Percentiles rank a stretch among this genome's conserved stretches.
phyloP scores from a whole-genome alignment of 2,888 invertebrate genomes.

The Coelinius sp. region DNA sequence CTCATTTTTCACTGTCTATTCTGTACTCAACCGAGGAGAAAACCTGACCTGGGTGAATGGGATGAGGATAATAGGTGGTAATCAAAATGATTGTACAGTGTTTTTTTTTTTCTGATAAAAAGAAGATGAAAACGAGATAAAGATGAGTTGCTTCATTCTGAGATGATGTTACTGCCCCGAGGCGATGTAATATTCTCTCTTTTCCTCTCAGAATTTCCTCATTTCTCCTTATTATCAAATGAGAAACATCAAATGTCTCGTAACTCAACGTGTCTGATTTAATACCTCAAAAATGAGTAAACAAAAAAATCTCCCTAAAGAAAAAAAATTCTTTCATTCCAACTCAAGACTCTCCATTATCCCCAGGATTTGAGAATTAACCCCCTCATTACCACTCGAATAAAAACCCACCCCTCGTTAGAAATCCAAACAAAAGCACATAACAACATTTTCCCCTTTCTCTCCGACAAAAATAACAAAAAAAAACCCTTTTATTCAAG shows the following conservation, averaged over 20 bases:
- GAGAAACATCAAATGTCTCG: too few species aligned
- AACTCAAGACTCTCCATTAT: too few species aligned
- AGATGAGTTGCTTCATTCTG: neutral
- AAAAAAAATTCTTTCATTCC: too few species aligned
- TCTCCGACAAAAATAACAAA: neutral
- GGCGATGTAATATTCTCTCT: neutral
- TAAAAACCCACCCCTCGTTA: neutral
- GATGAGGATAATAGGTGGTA: neutral
- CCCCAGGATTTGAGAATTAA: too few species aligned
- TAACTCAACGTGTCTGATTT: too few species aligned
- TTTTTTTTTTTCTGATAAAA: neutral
- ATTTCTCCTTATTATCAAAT: neutral
- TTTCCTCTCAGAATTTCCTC: neutral
- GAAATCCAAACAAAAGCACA: neutral
- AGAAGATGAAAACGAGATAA: neutral
- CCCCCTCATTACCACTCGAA: neutral
- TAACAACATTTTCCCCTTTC: too few species aligned
- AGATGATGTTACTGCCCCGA: neutral
- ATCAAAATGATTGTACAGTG: neutral
- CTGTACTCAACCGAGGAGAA: constrained; percentile 1
- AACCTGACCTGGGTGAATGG: constrained; percentile 24
- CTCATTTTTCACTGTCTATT: neutral
- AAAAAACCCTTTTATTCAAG: neutral
- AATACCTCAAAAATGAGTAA: too few species aligned
- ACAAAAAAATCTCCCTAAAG: too few species aligned